Percentiles rank a stretch among this genome's conserved stretches.
These are phyloP conservation scores for Drosophila auraria DNA, from an alignment of 1,140 invertebrate genomes.

Conservation along the genomic window DNA sequence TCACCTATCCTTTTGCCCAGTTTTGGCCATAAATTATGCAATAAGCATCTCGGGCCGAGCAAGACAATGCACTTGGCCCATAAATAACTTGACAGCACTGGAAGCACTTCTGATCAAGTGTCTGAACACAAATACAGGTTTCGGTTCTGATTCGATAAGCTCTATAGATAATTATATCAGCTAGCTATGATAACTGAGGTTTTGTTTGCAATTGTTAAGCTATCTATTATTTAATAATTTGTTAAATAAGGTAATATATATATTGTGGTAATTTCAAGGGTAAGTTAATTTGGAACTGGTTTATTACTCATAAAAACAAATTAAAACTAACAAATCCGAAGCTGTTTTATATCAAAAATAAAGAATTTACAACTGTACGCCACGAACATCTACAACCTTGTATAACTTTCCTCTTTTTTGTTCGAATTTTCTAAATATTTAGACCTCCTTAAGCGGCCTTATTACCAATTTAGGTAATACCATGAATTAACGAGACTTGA, in stretches of 20 bases:
- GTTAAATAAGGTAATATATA: not conserved
- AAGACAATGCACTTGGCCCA: slow-evolving; percentile 7
- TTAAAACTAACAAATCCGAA: not conserved
- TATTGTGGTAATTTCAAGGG: not conserved
- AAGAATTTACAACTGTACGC: not conserved
- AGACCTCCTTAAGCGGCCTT: too few species aligned
- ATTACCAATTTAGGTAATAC: not conserved
- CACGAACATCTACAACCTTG: not conserved
- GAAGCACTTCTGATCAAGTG: slow-evolving; percentile 19
- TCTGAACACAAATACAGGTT: not conserved
- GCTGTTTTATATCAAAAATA: not conserved
- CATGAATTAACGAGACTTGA: not conserved
- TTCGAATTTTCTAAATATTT: not conserved
- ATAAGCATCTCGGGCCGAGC: slow-evolving; percentile 4
- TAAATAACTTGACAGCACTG: slow-evolving; percentile 12
- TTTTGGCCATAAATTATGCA: slow-evolving; percentile 32
- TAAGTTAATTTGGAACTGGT: not conserved
- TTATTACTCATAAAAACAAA: not conserved
- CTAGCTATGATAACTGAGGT: not conserved
- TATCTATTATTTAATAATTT: not conserved
- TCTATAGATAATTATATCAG: slow-evolving; percentile 4
- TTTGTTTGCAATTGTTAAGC: not conserved
- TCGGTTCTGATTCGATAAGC: slow-evolving; percentile 12
- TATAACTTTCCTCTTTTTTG: not conserved
- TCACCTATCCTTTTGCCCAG: slow-evolving; percentile 7